Conservation (phyloP, 1,140 invertebrate species). For the Cherax destructor region DNA sequence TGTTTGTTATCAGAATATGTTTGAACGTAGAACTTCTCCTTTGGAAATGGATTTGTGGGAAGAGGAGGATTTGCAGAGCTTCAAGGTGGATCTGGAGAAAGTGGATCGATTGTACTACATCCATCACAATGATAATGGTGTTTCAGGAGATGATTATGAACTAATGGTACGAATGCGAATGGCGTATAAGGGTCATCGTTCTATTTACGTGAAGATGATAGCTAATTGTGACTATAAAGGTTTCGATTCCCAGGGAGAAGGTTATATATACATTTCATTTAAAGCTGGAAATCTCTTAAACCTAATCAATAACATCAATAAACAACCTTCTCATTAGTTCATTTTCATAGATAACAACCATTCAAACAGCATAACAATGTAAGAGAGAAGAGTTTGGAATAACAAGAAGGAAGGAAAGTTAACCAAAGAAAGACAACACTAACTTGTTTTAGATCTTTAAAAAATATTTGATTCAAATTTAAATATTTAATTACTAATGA, state of each 20-base stretch:
- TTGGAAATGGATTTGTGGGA: conserved; percentile 11
- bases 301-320: too few species aligned
- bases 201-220: conserved; percentile 6
- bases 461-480: too few species aligned
- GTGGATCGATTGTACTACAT: conserved; percentile 48
- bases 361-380: too few species aligned
- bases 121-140: not conserved
- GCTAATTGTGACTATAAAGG: conserved; percentile 21
- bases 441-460: too few species aligned
- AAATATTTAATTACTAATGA: too few species aligned
- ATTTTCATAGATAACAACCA: too few species aligned
- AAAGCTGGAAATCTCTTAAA: conserved; percentile 34
- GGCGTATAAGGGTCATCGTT: conserved; percentile 1
- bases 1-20: not conserved
- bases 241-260: conserved; percentile 25
- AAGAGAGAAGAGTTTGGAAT: too few species aligned
- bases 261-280: conserved; percentile 17
- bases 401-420: too few species aligned
- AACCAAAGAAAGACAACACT: too few species aligned
- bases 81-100: not conserved
- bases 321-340: too few species aligned
- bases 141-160: not conserved
- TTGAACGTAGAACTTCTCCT: conserved; percentile 18
- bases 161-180: conserved; percentile 14
- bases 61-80: not conserved